Conservation (phyloP, 2,113 vertebrate genomes). For the Polyodon spathula region DNA sequence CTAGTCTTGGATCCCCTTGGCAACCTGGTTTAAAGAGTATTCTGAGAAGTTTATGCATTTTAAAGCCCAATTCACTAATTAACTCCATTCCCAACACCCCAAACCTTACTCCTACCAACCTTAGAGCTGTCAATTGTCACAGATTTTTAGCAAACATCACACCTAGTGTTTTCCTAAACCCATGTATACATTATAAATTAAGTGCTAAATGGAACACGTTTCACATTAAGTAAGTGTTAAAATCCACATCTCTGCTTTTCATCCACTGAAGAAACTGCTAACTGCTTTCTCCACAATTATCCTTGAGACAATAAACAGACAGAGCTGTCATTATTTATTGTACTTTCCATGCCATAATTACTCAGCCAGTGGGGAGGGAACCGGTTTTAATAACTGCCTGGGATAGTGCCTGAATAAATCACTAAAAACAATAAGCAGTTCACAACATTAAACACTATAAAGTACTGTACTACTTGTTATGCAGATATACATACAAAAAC, state of each 20-base stretch:
- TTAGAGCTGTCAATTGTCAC: constrained; percentile 36
- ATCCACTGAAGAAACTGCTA: constrained; percentile 34
- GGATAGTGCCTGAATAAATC: constrained; percentile 31
- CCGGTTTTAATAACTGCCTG: constrained; percentile 29
- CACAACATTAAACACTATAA: not conserved
- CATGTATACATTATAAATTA: constrained; percentile 5
- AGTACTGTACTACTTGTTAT: not conserved
- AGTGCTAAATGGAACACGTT: not conserved
- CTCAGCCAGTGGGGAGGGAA: constrained; percentile 25
- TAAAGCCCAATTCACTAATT: not conserved
- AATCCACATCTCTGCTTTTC: constrained; percentile 13
- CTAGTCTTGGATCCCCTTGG: not conserved
- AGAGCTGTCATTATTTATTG: constrained; percentile 42
- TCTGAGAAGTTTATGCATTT: too few relatives aligned
- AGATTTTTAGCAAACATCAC: constrained; percentile 22
- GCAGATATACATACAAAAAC: not conserved
- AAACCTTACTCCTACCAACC: not conserved
- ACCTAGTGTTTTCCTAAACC: constrained; percentile 38
- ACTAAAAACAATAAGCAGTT: not conserved
- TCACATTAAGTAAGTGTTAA: constrained; percentile 2
- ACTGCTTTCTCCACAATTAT: constrained; percentile 39
- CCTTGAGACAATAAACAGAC: constrained; percentile 37
- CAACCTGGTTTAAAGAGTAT: not conserved
- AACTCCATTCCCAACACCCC: not conserved
- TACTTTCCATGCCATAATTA: constrained; percentile 42